A percentile compares a stretch with the other conserved stretches of the same genome.
Conservation (phyloP, 2,888 invertebrate genomes). For the Chalcis sispes region DNA sequence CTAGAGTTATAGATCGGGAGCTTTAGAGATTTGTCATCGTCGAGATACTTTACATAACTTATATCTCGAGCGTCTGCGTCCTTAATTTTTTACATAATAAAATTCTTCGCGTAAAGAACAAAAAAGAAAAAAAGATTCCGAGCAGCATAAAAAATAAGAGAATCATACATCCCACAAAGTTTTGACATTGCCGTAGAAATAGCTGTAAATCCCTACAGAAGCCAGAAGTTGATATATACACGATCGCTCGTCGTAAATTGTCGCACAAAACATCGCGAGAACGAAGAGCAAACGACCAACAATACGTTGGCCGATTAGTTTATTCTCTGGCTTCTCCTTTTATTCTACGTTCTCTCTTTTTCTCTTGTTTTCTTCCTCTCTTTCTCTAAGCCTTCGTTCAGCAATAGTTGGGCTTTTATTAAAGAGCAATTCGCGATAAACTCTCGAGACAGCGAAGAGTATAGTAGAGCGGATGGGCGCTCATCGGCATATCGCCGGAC, state of each 20-base stretch:
- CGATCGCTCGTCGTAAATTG: constrained; percentile 15
- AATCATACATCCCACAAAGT: no score
- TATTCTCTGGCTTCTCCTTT: constrained; percentile 15
- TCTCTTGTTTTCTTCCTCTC: background rate
- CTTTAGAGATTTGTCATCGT: constrained; percentile 31
- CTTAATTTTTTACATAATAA: constrained; percentile 17
- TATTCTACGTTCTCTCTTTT: constrained; percentile 6
- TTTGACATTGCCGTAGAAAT: no score
- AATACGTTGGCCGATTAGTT: constrained; percentile 28
- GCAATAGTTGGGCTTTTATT: background rate
- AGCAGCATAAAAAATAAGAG: background rate
- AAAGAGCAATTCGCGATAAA: constrained; percentile 21
- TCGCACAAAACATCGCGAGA: background rate
- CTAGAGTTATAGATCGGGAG: background rate
- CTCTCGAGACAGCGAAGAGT: no score
- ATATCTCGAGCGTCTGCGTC: constrained; percentile 3
- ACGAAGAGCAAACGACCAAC: no score
- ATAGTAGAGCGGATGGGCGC: no score
- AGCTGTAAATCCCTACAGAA: no score
- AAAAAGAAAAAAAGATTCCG: background rate
- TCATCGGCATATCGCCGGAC: no score
- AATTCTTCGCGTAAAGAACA: background rate
- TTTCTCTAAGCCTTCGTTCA: background rate
- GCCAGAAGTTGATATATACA: constrained; percentile 23
- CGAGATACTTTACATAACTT: constrained; percentile 26